A percentile compares a stretch with the other conserved stretches of the same genome.
Conservation (phyloP, 2,113 vertebrate species). For the Meleagris gallopavo region DNA sequence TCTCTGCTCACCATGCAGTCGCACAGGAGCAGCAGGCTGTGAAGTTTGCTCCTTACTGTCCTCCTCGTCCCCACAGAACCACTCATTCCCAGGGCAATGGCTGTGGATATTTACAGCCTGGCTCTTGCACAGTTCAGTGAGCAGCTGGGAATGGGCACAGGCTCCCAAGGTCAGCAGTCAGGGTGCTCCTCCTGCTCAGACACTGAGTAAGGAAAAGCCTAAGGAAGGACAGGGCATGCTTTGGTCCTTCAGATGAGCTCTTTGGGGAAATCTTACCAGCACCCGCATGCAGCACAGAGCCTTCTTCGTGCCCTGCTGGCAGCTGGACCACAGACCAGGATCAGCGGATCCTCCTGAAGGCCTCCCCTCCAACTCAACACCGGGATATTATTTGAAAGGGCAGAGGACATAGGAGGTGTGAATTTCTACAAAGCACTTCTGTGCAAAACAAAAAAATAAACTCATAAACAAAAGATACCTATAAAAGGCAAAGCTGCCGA, state of each 20-base stretch:
- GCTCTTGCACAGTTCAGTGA: background rate
- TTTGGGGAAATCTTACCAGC: background rate
- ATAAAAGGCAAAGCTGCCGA: background rate
- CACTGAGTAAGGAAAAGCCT: background rate
- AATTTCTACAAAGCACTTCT: background rate
- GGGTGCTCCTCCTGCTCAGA: background rate
- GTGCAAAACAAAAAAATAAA: background rate
- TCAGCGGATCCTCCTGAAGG: background rate
- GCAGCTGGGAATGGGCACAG: background rate
- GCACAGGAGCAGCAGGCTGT: background rate
- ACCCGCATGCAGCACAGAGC: background rate
- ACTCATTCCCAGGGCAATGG: background rate
- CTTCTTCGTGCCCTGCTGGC: too few relatives aligned
- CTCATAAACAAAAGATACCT: rapidly evolving
- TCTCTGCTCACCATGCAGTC: rapidly evolving
- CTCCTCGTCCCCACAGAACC: background rate
- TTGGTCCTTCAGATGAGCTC: background rate
- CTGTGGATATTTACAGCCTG: background rate
- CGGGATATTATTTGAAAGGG: background rate
- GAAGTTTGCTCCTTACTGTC: background rate
- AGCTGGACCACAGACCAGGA: background rate
- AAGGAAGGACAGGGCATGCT: background rate
- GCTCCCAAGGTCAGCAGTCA: background rate
- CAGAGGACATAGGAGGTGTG: background rate
- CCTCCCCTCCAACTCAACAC: background rate